Conservation (phyloP, 2,797 vertebrate species). For the Scarus forsteni region DNA sequence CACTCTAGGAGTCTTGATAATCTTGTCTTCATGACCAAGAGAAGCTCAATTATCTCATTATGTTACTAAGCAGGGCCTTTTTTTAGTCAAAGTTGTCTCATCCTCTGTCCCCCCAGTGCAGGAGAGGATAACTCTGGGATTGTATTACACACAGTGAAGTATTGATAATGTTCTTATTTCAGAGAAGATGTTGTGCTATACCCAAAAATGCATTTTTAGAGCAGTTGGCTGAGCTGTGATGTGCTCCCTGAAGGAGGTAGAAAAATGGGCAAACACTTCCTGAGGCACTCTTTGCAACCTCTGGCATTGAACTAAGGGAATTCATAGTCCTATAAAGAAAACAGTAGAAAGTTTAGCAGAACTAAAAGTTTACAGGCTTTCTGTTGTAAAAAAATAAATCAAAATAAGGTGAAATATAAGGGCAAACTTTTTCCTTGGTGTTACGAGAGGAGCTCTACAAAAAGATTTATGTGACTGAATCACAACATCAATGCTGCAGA, state of each 20-base stretch:
- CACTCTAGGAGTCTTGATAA: no score
- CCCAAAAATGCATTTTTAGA: neutral
- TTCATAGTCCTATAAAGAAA: conserved; percentile 4
- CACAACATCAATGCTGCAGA: neutral
- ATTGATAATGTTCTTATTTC: neutral
- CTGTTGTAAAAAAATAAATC: neutral
- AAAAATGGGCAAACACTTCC: neutral
- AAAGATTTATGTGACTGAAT: neutral
- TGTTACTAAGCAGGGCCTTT: neutral
- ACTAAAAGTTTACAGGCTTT: neutral
- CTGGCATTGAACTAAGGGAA: neutral
- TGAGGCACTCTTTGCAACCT: neutral
- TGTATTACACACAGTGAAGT: neutral
- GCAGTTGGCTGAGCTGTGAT: neutral
- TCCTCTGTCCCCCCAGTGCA: neutral
- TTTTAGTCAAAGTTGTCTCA: conserved; percentile 1
- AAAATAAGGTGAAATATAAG: neutral
- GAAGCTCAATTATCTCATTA: no score
- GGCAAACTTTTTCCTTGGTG: neutral
- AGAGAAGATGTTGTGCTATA: no score
- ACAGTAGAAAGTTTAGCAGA: neutral
- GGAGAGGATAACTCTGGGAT: neutral
- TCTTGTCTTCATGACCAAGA: no score
- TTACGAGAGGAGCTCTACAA: neutral
- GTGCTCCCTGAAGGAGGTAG: neutral